Evolutionary conservation across 1,140 invertebrate species (phyloP), one percentile per base, ranked within the genome.

Genomic region (Linepithema humile): DNA sequence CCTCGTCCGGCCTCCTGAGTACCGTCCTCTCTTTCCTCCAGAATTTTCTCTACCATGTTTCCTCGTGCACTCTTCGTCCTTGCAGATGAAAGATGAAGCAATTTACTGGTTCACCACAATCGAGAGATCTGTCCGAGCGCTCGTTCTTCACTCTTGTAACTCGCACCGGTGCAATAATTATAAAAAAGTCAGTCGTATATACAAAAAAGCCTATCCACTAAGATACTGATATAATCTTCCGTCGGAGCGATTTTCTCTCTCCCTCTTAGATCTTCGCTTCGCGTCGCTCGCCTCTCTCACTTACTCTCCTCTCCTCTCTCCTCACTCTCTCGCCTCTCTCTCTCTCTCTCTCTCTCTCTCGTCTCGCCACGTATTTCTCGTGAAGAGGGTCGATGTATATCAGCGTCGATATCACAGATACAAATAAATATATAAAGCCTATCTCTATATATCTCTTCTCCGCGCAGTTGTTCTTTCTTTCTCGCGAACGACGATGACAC

Each of bases 131-230:
- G 38, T 60, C 26, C 48, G 9, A 17, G 45, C 17, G 59, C 38
- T 32, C n/a, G 15, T 57, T 55, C n/a, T 23, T 35, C 9, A 7
- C 50, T 64, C 55, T 82, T 57, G 50, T 69, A 72, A 67, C 59
- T 84, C 89, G 85, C 89, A 91, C 88, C 82, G 89, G 10, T 45
- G 91, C 88, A 91, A 91, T 91, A 93, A 92, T 92, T 90, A 91
- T 94, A 94, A 93, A 94, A 94, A 94, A 92, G 91, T 94, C 93
- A 94, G 94, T 94, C 92, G 93, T 94, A 94, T 94, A 91, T 94
- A 94, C 93, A 94, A 94, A 93, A 92, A 92, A 90, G 86, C 88
- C 90, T 93, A 93, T 86, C 82, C 85, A 90, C 92, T 91, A 91
- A 87, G 88, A 73, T 91, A 92, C 90, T 91, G 90, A 91, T 91